Evolutionary conservation across 2,113 vertebrate genomes (phyloP).

Genomic region (Eudorcas thomsonii): DNA sequence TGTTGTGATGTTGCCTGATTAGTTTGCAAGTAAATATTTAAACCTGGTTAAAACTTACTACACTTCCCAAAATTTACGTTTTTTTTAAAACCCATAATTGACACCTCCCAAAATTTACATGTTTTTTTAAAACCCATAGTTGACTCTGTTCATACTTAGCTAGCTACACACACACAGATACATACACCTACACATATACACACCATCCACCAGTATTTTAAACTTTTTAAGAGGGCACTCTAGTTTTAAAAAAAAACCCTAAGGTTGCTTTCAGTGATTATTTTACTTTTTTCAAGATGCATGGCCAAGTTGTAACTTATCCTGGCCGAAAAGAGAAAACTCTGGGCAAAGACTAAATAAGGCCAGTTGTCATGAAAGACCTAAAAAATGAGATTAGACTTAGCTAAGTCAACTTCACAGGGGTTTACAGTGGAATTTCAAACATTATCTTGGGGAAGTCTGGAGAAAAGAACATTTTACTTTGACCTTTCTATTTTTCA

Average conservation of each 20-base stretch:
- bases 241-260: background rate
- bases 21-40: conserved; percentile 7
- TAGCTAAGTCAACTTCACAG: background rate
- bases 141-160: background rate
- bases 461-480: conserved; percentile 24
- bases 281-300: conserved; percentile 21
- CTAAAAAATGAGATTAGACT: background rate
- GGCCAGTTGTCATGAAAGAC: background rate
- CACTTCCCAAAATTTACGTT: background rate
- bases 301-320: conserved; percentile 30
- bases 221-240: background rate
- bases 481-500: background rate
- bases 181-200: background rate
- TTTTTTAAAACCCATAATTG: background rate
- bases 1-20: background rate
- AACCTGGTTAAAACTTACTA: background rate
- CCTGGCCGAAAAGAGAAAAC: background rate
- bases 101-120: background rate
- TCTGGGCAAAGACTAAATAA: conserved; percentile 8
- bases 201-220: background rate
- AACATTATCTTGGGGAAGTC: background rate
- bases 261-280: background rate
- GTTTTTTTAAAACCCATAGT: background rate
- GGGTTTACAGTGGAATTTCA: conserved; percentile 26
- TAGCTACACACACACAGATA: background rate